Evolutionary conservation across 2,888 invertebrate genomes (phyloP), one percentile per base, ranked within the genome.

Genomic region (Cepaea hortensis): DNA sequence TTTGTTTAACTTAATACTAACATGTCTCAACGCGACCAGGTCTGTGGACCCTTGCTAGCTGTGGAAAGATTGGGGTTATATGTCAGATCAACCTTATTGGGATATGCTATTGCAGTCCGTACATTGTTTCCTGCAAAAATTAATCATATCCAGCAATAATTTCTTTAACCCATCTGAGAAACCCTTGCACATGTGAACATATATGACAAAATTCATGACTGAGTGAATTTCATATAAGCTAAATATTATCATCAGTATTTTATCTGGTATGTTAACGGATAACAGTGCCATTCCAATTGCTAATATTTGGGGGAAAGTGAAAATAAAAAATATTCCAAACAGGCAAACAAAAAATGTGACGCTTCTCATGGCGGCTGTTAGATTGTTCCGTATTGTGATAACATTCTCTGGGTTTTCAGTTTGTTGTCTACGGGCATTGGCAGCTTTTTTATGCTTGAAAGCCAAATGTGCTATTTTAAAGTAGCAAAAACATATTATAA

Each of bases 281-380:
- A 48, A 48, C 1, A 81, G 3, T 1, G n/a, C 9, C 6, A 68
- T 50, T 48, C 23, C 50, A 11, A 15, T 0, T 50, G 23, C 50
- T 3, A 50, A 20, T n/a, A 48, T 11, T n/a, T 68, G 81, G 20
- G 70, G 20, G 1, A 48, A 3, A 48, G 81, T 70, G 48, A 48
- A 81, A 2, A 70, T 3, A 3, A 9, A 46, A 50, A 70, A 81
- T 1, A 50, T 46, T 9, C 81, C 81, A 70, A 81, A 81, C 81
- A 81, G 68, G 9, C 46, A 11, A 15, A 68, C 48, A n/a, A 81
- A 81, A 46, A 81, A 81, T 48, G 62, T 84, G 48, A 55, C 62
- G 73, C 83, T 83, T 83, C 11, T 83, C 73, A 55, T 61, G 23
- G 61, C 73, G 4, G 72, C 72, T 15, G 9, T 55, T 18, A 20